Evolutionary conservation across 2,888 invertebrate genomes (phyloP).

Genomic region (Thecophora atra): DNA sequence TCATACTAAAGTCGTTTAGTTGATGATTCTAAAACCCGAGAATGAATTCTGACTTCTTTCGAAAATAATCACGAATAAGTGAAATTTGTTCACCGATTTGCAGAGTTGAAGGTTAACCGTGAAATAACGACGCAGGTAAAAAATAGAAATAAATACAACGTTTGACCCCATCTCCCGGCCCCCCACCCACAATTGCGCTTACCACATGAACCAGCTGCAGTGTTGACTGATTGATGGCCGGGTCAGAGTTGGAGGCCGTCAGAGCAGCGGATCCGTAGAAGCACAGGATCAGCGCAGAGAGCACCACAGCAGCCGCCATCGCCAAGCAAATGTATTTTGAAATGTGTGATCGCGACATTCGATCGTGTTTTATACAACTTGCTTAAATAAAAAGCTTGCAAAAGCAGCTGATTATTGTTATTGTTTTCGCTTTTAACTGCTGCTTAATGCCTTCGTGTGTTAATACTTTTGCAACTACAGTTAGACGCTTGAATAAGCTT

Average conservation of each 20-base stretch:
- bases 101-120: no score
- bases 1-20: no score
- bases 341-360: conserved; percentile 63
- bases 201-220: conserved; percentile 63
- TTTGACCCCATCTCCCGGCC: no score
- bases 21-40: no score
- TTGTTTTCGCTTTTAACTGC: conserved; percentile 8
- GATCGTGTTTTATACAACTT: conserved; percentile 51
- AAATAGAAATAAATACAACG: no score
- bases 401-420: not conserved
- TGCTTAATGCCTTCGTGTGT: not conserved
- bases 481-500: not conserved
- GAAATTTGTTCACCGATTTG: no score
- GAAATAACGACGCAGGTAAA: no score
- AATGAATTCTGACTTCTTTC: no score
- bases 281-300: conserved; percentile 56
- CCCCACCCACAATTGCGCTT: conserved; percentile 46
- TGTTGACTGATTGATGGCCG: conserved; percentile 55
- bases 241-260: conserved; percentile 50
- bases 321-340: conserved; percentile 59
- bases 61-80: no score
- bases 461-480: not conserved
- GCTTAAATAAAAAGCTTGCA: conserved; percentile 1
- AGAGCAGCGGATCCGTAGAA: conserved; percentile 54
- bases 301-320: conserved; percentile 58